Percentiles rank a stretch among this genome's conserved stretches.
Evolutionary conservation across 2,797 vertebrate species (phyloP).

Genomic region (Acestrorhynchus altus): DNA sequence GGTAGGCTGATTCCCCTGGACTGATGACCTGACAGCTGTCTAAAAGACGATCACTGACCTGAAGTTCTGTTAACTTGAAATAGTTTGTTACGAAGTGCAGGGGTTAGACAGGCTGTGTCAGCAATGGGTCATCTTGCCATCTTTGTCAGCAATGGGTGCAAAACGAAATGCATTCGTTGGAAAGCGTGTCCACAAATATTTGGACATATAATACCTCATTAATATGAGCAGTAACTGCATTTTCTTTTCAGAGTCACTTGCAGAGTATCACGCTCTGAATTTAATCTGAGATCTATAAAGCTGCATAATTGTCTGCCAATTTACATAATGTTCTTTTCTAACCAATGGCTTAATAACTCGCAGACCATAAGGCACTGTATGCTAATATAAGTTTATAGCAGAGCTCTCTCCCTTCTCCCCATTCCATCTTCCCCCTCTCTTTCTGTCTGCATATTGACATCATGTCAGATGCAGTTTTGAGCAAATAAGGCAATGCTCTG

Average conservation of each 20-base stretch:
- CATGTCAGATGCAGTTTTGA: slow-evolving; percentile 32
- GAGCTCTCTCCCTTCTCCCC: neutral
- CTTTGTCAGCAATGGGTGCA: too few relatives aligned
- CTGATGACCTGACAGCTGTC: too few relatives aligned
- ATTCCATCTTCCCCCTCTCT: neutral
- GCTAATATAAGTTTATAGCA: neutral
- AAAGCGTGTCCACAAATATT: too few relatives aligned
- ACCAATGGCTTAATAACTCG: slow-evolving; percentile 26
- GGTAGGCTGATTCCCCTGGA: too few relatives aligned
- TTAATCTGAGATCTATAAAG: neutral
- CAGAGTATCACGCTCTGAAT: neutral
- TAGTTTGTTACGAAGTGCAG: too few relatives aligned
- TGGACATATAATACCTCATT: too few relatives aligned
- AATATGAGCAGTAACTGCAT: too few relatives aligned
- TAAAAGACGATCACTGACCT: too few relatives aligned
- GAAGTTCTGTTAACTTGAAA: too few relatives aligned
- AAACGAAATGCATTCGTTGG: too few relatives aligned
- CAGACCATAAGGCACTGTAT: slow-evolving; percentile 1
- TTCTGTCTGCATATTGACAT: neutral
- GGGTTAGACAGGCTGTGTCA: too few relatives aligned
- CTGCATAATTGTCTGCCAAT: slow-evolving; percentile 3
- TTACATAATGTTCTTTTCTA: slow-evolving; percentile 23
- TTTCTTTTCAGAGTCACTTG: neutral
- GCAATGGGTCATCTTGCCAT: too few relatives aligned
- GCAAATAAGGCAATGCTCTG: slow-evolving; percentile 15